Base-by-base conservation (phyloP, 2,113 vertebrate genomes). In the Triplophysa dalaica region DNA sequence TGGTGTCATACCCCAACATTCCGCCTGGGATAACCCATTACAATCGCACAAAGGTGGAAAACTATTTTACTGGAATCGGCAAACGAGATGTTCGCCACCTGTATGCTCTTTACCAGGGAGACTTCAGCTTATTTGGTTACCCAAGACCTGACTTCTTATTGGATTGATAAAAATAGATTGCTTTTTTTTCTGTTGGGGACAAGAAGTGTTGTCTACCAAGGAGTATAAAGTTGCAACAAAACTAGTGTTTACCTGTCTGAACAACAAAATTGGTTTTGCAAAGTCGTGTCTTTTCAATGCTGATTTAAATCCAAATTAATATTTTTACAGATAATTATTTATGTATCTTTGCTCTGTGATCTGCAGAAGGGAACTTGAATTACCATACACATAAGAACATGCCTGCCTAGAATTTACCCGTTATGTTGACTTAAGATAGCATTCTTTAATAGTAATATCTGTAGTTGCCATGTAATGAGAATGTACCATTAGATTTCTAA, bases 61-160 rank as follows among this genome's bases (percentile, higher is more conserved):
- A 41, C 4, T 99, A 98, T 88, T 99, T 99, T 85, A 92, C 94
- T 1, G 95, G 95, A 72, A 91, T 99, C 87, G 93, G 94, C 91
- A 95, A 95, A 82, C 93, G 95, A 33, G 97, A 98, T 84, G 90
- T 97, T 82, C 91, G 90, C 5, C 95, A 94, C 24, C 95, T 99
- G 1, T 97, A 95, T 1, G 90, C 93, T 0, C 92, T 94, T 0
- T 99, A 95, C 72, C 92, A 95, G 87, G 97, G 96, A 0, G 98
- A 99, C 90, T 99, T 99, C 81, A 92, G 89, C 52, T 94, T 99
- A 52, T 99, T 99, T 76, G 98, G 96, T 24, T 99, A 99, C 85
- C 92, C 86, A 13, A 94, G 90, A 41, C 97, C 98, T 43, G 92
- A 95, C 63, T 99, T 99, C 87, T 88, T 99, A 89, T 91, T 98